Conservation (phyloP, 2,113 vertebrate genomes). For the Otis tarda region DNA sequence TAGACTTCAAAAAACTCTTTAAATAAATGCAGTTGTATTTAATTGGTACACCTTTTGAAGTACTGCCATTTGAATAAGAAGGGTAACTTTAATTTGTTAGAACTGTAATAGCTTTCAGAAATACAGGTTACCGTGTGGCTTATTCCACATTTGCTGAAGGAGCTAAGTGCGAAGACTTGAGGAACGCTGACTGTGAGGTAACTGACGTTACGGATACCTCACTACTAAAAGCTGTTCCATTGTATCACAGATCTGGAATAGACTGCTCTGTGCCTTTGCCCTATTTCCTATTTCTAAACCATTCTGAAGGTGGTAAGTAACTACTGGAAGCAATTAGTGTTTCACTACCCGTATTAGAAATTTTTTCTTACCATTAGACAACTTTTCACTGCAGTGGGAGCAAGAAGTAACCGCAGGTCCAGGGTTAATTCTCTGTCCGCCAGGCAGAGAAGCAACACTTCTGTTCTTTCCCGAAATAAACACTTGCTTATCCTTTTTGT, state of each 20-base stretch:
- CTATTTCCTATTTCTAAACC: neutral
- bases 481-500: neutral
- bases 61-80: neutral
- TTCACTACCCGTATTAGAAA: neutral
- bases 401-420: neutral
- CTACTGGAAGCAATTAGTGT: neutral
- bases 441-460: neutral
- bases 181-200: neutral
- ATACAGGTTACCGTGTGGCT: neutral
- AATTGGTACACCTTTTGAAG: neutral
- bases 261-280: neutral
- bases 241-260: neutral
- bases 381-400: neutral
- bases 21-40: neutral
- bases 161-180: neutral
- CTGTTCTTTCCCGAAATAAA: neutral
- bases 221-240: neutral
- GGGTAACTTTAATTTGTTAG: neutral
- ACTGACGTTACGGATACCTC: neutral
- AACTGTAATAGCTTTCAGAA: neutral
- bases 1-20: neutral
- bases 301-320: neutral
- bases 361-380: neutral
- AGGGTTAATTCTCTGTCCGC: neutral
- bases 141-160: neutral